phyloP scores from a whole-genome alignment of 2,888 invertebrate genomes.

The Synergus umbraculus region DNA sequence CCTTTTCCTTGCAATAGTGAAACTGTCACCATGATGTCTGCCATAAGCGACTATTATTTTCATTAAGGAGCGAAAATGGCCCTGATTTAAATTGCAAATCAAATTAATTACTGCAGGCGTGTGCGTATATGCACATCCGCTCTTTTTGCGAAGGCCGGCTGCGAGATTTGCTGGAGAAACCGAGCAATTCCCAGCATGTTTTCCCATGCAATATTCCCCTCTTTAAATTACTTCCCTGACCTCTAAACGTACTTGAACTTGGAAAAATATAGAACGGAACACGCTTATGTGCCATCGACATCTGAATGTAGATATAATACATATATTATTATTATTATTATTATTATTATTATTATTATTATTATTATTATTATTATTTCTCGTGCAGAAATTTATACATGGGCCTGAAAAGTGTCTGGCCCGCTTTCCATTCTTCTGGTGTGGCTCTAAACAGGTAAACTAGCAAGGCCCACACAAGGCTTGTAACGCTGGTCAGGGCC shows the following conservation, averaged over 20 bases:
- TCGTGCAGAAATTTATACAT: no score
- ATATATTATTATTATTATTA: no score
- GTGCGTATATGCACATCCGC: conserved; percentile 34
- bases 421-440: no score
- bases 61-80: conserved; percentile 11
- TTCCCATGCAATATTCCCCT: conserved; percentile 32
- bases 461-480: no score
- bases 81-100: conserved; percentile 37
- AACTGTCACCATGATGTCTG: not conserved
- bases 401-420: no score
- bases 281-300: no score
- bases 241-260: conserved; percentile 35
- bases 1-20: not conserved
- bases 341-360: no score
- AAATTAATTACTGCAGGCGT: conserved; percentile 10
- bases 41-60: conserved; percentile 5
- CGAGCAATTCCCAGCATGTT: conserved; percentile 30
- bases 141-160: not conserved
- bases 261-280: conserved; percentile 38
- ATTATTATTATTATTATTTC: no score
- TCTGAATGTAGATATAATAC: no score
- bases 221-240: conserved; percentile 21
- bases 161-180: conserved; percentile 19
- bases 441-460: no score
- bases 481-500: no score